These are phyloP conservation scores for Lemur catta DNA, from an alignment of 2,797 vertebrate genomes.

Conservation along the genomic window DNA sequence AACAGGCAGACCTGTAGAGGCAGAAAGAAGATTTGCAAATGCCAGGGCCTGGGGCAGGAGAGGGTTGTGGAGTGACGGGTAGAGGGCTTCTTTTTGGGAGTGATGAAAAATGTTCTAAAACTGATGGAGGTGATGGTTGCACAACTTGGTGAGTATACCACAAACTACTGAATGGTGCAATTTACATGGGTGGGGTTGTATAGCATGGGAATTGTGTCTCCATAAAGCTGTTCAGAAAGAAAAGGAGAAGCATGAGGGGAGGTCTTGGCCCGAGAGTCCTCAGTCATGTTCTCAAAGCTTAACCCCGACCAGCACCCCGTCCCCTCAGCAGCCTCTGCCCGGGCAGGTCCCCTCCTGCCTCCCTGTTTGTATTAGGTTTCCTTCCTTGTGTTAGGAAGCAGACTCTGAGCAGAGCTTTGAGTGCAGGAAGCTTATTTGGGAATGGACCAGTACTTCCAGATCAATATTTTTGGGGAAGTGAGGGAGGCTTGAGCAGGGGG, in stretches of 20 bases:
- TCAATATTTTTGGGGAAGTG: background rate
- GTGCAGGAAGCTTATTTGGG: background rate
- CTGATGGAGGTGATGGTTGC: background rate
- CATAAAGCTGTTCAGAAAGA: background rate
- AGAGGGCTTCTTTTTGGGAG: background rate
- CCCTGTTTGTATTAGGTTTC: background rate
- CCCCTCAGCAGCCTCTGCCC: background rate
- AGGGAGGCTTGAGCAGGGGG: background rate
- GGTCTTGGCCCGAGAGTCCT: background rate
- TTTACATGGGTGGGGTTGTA: background rate
- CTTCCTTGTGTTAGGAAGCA: background rate
- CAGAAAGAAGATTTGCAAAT: background rate
- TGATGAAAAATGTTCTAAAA: background rate
- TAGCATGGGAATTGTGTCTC: background rate
- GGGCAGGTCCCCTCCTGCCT: background rate
- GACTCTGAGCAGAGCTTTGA: background rate
- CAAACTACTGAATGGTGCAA: background rate
- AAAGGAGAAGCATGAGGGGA: background rate
- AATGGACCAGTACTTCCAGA: background rate
- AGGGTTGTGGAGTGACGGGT: background rate
- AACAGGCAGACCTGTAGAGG: background rate
- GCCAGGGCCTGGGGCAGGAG: background rate
- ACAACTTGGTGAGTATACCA: background rate
- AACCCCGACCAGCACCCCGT: background rate
- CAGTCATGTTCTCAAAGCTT: background rate